Base-by-base conservation (phyloP, 1,140 invertebrate genomes). In the Pissodes strobi region DNA sequence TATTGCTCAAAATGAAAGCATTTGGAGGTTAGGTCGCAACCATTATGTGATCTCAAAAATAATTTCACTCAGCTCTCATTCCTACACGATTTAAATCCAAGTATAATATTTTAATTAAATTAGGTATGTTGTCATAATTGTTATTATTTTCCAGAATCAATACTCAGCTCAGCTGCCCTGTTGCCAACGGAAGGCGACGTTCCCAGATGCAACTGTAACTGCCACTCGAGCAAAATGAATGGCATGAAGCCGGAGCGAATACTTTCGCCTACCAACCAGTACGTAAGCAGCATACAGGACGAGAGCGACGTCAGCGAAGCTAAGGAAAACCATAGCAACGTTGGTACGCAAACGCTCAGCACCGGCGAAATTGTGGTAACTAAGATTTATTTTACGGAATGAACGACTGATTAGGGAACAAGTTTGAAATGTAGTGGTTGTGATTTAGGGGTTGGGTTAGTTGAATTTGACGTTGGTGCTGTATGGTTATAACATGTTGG, bases 321-420 rank as follows among this genome's bases (percentile, higher is more conserved):
- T 12, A 74, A 73, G 23, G 65, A 68, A 13, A 70, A 72, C 45
- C 66, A 72, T 46, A 23, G 19, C 41, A 80, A 86, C 66, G 79
- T 85, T 19, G 85, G 83, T 19, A 89, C 88, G 56, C 93, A 95
- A 78, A 95, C 93, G 1, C 79, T 94, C 12, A 94, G 92, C 72
- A 95, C 93, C n/a, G 93, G 93, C 49, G 93, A 95, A 78, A 92
- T 95, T 75, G 92, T 94, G 19, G 93, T 95, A 67, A 95, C 92
- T 43, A 92, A 90, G 80, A 91, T 95, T 69, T 92, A 87, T 79
- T 91, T 91, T 78, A 86, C 87, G 45, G 90, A 92, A 63, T 80
- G n/a, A n/a, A n/a, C 79, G 38, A 79, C 68, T 48, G 74, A 76
- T 8, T 69, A 21, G 39, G 37, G 15, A 15, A 39, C 6, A 34